Conservation (phyloP, 2,797 vertebrate species). For the Monodelphis domestica region DNA sequence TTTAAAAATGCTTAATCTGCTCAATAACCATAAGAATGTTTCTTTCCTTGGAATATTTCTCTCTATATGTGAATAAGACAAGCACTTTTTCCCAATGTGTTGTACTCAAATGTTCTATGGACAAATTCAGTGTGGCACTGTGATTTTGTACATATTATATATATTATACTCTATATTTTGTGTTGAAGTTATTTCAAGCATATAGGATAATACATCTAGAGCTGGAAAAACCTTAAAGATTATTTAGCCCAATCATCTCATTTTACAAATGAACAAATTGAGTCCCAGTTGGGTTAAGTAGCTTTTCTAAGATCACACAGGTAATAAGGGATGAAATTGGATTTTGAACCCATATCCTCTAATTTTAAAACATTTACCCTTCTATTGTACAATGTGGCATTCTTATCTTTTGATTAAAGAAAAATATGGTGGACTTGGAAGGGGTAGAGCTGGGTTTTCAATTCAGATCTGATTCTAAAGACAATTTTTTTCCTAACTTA, state of each 20-base stretch:
- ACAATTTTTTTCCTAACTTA: not conserved
- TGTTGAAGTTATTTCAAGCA: not conserved
- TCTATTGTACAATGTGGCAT: not conserved
- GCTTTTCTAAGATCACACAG: not conserved
- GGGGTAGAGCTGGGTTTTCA: not conserved
- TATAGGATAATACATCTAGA: not conserved
- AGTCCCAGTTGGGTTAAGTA: not conserved
- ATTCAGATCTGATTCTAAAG: too few species aligned
- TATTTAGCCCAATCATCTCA: not conserved
- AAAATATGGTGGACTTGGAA: not conserved
- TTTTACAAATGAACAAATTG: not conserved
- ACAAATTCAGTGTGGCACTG: conserved; percentile 47
- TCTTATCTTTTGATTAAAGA: not conserved
- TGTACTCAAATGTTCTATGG: not conserved
- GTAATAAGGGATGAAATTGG: not conserved
- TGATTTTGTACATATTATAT: too few species aligned
- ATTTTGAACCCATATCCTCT: not conserved
- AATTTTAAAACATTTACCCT: not conserved
- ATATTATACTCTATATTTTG: too few species aligned
- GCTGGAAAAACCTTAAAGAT: not conserved
- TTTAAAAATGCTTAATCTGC: not conserved
- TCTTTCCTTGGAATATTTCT: conserved; percentile 13
- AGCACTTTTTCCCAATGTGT: conserved; percentile 12
- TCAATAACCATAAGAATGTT: conserved; percentile 20
- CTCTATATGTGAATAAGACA: conserved; percentile 35